phyloP scores from a whole-genome alignment of 2,797 vertebrate genomes.

The Distichodus sexfasciatus region DNA sequence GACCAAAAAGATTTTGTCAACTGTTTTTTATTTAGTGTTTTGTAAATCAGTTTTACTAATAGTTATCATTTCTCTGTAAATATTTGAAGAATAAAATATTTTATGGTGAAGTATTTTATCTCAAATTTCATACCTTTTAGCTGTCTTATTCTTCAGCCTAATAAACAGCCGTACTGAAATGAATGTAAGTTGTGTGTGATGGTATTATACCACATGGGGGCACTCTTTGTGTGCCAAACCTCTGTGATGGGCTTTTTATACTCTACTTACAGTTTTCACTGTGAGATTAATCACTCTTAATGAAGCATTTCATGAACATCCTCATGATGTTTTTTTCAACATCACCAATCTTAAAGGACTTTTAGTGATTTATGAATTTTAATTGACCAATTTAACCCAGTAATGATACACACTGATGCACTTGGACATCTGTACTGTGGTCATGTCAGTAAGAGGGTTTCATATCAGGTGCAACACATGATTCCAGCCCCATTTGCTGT shows the following conservation, averaged over 20 bases:
- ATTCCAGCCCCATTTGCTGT: not conserved
- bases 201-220: slow-evolving; percentile 16
- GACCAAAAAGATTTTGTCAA: too few species aligned
- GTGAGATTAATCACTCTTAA: not conserved
- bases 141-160: not conserved
- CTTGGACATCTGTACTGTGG: not conserved
- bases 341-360: not conserved
- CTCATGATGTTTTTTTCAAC: not conserved
- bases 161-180: not conserved
- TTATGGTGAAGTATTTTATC: not conserved
- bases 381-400: too few species aligned
- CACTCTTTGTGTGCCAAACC: slow-evolving; percentile 11
- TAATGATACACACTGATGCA: not conserved
- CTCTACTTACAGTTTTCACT: not conserved
- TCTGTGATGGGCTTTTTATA: not conserved
- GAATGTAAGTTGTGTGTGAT: not conserved
- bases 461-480: not conserved
- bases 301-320: too few species aligned
- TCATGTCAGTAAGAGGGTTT: not conserved
- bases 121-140: too few species aligned
- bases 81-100: not conserved
- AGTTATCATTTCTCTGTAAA: slow-evolving; percentile 2
- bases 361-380: not conserved
- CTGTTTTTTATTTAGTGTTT: too few species aligned
- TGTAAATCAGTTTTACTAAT: too few species aligned